Conservation (phyloP, 2,888 invertebrate genomes). For the Tipula unca region DNA sequence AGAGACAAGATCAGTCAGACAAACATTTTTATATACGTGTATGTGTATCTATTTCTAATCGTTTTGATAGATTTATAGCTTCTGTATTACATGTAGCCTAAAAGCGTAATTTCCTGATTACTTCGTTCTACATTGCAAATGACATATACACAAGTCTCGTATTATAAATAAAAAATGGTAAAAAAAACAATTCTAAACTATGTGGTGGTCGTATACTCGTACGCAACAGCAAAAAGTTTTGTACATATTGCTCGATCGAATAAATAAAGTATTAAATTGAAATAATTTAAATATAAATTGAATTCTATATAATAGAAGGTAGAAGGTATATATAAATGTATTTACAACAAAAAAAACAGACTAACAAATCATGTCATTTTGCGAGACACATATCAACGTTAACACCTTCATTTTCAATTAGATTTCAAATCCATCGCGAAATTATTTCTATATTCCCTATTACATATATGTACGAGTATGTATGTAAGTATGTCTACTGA, state of each 20-base stretch:
- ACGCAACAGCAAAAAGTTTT: no score
- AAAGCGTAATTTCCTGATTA: background rate
- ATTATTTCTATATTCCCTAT: background rate
- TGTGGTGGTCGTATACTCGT: background rate
- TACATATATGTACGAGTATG: background rate
- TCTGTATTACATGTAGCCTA: background rate
- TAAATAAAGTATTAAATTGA: background rate
- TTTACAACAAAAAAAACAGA: no score
- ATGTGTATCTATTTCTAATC: background rate
- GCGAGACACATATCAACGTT: background rate
- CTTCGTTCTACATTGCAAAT: background rate
- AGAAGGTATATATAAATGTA: no score
- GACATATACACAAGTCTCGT: background rate
- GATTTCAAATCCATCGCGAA: background rate
- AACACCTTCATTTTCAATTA: constrained; percentile 8
- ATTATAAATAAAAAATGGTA: no score
- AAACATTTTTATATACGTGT: background rate
- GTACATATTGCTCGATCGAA: background rate
- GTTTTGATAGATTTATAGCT: background rate
- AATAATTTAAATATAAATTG: background rate
- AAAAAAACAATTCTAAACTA: background rate
- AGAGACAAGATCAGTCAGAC: background rate
- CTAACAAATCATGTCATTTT: background rate
- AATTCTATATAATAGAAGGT: background rate
- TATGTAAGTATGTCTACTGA: background rate